phyloP scores from a whole-genome alignment of 2,113 vertebrate species.

The Muntiacus muntjak region DNA sequence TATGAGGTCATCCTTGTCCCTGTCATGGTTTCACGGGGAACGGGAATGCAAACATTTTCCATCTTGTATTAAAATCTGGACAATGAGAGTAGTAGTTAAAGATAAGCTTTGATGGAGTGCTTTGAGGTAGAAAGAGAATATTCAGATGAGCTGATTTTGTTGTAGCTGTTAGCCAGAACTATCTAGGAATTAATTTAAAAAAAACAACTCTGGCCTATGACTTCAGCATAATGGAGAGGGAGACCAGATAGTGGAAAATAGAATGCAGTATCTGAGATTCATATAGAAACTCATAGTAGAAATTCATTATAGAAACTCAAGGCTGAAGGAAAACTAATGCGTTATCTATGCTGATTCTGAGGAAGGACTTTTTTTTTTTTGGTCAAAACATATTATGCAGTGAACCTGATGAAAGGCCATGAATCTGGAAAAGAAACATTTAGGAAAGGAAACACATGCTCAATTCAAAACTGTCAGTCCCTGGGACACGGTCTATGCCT shows the following conservation, averaged over 20 bases:
- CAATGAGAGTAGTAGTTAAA: background rate
- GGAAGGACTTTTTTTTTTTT: background rate
- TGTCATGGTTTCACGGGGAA: accelerated
- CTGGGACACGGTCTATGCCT: background rate
- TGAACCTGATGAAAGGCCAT: background rate
- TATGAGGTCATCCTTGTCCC: background rate
- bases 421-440: background rate
- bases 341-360: background rate
- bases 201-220: background rate
- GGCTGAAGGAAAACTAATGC: background rate
- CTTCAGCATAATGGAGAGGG: background rate
- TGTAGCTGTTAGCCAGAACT: background rate
- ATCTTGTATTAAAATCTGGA: background rate
- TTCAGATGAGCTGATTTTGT: background rate
- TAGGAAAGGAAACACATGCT: slow-evolving; percentile 34
- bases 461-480: background rate
- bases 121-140: background rate
- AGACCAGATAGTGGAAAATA: background rate
- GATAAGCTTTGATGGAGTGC: background rate
- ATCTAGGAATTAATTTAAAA: background rate
- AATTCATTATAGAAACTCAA: background rate
- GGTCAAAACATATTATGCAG: background rate
- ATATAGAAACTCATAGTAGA: background rate
- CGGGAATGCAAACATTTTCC: background rate
- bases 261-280: background rate